Base-by-base conservation (phyloP, 2,888 invertebrate species). In the Candidula unifasciata region DNA sequence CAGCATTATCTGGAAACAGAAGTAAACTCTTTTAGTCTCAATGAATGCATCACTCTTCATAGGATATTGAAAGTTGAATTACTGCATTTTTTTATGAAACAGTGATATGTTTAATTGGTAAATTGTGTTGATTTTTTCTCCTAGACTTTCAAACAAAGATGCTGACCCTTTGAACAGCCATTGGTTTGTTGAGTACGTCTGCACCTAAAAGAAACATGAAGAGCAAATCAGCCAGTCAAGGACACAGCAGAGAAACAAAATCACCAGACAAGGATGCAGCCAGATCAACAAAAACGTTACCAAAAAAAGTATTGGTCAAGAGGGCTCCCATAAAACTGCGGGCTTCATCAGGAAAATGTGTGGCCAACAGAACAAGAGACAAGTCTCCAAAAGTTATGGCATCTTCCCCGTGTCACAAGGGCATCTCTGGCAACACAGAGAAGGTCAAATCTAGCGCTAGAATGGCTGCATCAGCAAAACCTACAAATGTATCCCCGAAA, bases 351-450 rank as follows among this genome's bases (percentile, higher is more conserved):
- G 60, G 54, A 37, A 82, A 74, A 74, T 64, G 37, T 64, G 57
- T 82, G 27, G 37, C 82, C 27, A 82, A 82, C 13, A 57, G 64
- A 44, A 74, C 82, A 13, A 30, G 64, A 24, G 82, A 82, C 44
- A 82, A 60, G 64, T 82, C 82, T 18, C 52, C 73, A 5, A 73
- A 73, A 27, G n/a, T 24, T 3, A 8, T 37, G 37, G 24, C 44
- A 44, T 27, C 52, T 10, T 24, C n/a, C n/a, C 73, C 73, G 27
- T 73, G 44, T 44, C 44, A 73, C 33, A 44, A 24, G 64, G 6
- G 24, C n/a, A 78, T 24, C 35, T 35, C 35, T 35, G 10, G 21
- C 64, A 1, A 21, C 13, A n/a, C 21, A 6, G n/a, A 35, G 21
- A 8, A 27, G 8, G 18, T 64, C 10, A 33, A 52, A 18, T 44